Percentiles rank a stretch among this genome's conserved stretches.
These are phyloP conservation scores for Papilio helenus DNA, from an alignment of 1,140 invertebrate genomes.

Conservation along the genomic window DNA sequence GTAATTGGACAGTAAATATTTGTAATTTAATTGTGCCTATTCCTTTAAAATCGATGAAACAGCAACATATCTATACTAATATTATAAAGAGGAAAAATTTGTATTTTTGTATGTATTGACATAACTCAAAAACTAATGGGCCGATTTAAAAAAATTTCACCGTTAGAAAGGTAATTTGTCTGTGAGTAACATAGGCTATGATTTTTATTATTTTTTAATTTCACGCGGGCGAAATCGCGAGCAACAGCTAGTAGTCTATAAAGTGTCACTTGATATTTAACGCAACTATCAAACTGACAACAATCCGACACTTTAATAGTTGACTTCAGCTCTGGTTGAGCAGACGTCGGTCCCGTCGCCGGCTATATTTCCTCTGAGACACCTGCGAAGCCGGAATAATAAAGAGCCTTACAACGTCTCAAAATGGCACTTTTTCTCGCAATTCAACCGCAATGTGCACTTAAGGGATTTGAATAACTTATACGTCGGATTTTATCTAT, in stretches of 20 bases:
- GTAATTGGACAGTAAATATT: too few species aligned
- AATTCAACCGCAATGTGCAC: slow-evolving; percentile 80
- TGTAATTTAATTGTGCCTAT: too few species aligned
- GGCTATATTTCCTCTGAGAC: slow-evolving; percentile 68
- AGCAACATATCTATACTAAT: too few species aligned
- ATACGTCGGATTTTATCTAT: slow-evolving; percentile 78
- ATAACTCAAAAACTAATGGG: too few species aligned
- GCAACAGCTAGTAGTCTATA: not conserved
- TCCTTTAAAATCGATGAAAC: too few species aligned
- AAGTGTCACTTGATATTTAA: not conserved
- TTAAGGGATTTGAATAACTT: slow-evolving; percentile 83
- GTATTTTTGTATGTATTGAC: too few species aligned
- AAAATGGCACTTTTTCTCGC: slow-evolving; percentile 81
- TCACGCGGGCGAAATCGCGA: too few species aligned
- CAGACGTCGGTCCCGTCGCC: slow-evolving; percentile 56
- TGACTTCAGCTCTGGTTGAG: slow-evolving; percentile 22
- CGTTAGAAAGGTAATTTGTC: too few species aligned
- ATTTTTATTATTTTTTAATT: too few species aligned
- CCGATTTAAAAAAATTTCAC: too few species aligned
- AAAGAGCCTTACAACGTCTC: slow-evolving; percentile 80
- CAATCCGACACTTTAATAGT: slow-evolving; percentile 31
- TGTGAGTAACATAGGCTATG: too few species aligned
- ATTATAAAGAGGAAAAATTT: too few species aligned
- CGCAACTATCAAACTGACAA: not conserved
- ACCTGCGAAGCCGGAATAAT: slow-evolving; percentile 80